A percentile compares a stretch with the other conserved stretches of the same genome.
Evolutionary conservation across 2,113 vertebrate species (phyloP).

Genomic region (Varanus komodoensis): DNA sequence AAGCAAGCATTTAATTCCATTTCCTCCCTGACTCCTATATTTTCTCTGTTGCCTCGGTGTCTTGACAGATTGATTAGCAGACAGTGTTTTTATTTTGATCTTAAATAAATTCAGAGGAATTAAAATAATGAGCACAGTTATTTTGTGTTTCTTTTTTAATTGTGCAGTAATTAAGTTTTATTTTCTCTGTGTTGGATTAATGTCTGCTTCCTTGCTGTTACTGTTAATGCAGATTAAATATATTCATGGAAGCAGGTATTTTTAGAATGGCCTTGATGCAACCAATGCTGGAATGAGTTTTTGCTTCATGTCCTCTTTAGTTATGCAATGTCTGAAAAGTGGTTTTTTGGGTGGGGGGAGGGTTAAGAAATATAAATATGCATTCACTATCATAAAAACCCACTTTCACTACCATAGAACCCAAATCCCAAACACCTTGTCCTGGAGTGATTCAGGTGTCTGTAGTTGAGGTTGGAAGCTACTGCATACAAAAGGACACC

Average conservation of each 20-base stretch:
- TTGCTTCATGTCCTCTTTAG: background rate
- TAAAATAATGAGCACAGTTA: slow-evolving; percentile 21
- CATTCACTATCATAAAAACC: background rate
- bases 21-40: slow-evolving; percentile 5
- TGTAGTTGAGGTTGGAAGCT: too few species aligned
- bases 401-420: background rate
- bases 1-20: slow-evolving; percentile 30
- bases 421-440: background rate
- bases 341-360: background rate
- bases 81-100: slow-evolving; percentile 27
- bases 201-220: slow-evolving; percentile 13
- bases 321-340: background rate
- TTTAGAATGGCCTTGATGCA: slow-evolving; percentile 19
- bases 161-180: slow-evolving; percentile 45
- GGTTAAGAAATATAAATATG: too few species aligned
- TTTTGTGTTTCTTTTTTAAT: slow-evolving; percentile 21
- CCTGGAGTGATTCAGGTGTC: background rate
- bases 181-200: slow-evolving; percentile 31
- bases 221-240: slow-evolving; percentile 39
- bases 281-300: background rate
- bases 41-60: slow-evolving; percentile 11
- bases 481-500: background rate
- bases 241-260: slow-evolving; percentile 19
- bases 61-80: slow-evolving; percentile 29
- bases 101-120: slow-evolving; percentile 28